phyloP scores from a whole-genome alignment of 2,888 invertebrate species.

The Teleogryllus oceanicus region DNA sequence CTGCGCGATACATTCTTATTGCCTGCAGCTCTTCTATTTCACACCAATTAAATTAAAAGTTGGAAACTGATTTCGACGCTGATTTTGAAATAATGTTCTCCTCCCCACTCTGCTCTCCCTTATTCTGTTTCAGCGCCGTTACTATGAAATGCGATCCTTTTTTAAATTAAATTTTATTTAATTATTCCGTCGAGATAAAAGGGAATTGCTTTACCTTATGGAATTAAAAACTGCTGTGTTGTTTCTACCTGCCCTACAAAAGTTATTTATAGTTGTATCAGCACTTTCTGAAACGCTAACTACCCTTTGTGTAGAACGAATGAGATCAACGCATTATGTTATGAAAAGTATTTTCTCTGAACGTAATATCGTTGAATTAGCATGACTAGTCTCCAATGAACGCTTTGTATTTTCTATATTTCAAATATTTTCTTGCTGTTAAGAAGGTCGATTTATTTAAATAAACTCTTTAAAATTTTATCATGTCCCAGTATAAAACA shows the following conservation, averaged over 20 bases:
- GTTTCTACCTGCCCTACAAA: not conserved
- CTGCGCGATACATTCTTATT: slow-evolving; percentile 8
- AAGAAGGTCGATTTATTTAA: too few relatives aligned
- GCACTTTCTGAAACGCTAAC: too few relatives aligned
- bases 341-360: too few relatives aligned
- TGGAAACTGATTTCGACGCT: not conserved
- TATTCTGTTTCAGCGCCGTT: not conserved
- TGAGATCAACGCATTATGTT: too few relatives aligned
- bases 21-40: slow-evolving; percentile 7
- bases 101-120: not conserved
- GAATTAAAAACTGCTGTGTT: not conserved
- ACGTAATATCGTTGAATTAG: too few relatives aligned
- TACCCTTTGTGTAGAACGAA: too few relatives aligned
- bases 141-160: not conserved
- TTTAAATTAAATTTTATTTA: slow-evolving; percentile 2
- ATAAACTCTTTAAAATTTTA: too few relatives aligned
- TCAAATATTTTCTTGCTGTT: too few relatives aligned
- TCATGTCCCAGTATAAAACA: too few relatives aligned
- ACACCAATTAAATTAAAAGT: slow-evolving; percentile 9
- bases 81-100: not conserved
- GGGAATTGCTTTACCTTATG: not conserved
- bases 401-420: too few relatives aligned
- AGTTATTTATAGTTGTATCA: not conserved
- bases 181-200: not conserved
- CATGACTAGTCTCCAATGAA: too few relatives aligned